Evolutionary conservation across 2,797 vertebrate species (phyloP).

Genomic region (Anguilla pacifica): DNA sequence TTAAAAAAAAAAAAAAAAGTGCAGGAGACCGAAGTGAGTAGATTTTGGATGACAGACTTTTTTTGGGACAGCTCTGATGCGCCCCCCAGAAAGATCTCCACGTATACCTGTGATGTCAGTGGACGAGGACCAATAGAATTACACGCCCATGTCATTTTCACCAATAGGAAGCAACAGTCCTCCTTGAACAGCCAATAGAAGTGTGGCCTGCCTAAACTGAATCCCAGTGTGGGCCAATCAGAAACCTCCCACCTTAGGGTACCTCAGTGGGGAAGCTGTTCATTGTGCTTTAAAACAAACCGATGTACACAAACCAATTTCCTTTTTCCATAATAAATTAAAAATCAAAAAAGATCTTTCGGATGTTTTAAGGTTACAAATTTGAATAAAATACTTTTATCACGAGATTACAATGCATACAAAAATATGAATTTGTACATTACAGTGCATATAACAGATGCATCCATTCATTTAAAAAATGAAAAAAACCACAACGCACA

Average conservation of each 20-base stretch:
- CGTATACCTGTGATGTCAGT: neutral
- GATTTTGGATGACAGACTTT: neutral
- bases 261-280: neutral
- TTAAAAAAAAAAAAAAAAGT: neutral
- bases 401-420: conserved; percentile 17
- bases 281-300: conserved; percentile 42
- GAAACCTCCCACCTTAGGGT: neutral
- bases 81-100: neutral
- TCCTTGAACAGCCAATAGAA: neutral
- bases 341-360: conserved; percentile 27
- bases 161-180: neutral
- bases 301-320: conserved; percentile 14
- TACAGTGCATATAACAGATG: conserved; percentile 41
- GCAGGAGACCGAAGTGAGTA: neutral
- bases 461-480: conserved; percentile 33
- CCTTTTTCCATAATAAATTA: conserved; percentile 19
- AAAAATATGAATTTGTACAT: conserved; percentile 44
- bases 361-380: neutral
- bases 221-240: neutral
- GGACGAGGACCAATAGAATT: neutral
- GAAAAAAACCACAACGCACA: neutral
- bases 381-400: conserved; percentile 13
- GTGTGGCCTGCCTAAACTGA: neutral
- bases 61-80: neutral
- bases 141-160: neutral